Evolutionary conservation across 2,888 invertebrate species (phyloP).

Genomic region (Elgonia sp.): DNA sequence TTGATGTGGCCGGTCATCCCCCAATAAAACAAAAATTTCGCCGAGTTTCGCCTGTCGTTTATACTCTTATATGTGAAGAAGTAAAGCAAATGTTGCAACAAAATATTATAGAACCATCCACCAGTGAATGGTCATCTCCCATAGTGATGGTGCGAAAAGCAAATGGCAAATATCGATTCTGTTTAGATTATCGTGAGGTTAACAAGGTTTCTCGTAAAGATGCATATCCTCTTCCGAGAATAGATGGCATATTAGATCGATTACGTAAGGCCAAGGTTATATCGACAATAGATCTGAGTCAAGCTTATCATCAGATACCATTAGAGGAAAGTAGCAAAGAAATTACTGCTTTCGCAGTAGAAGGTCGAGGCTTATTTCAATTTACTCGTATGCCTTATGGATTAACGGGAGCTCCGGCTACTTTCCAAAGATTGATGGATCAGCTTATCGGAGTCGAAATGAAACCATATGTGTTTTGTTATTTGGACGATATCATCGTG

Average conservation of each 20-base stretch:
- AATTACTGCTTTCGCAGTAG: constrained; percentile 74
- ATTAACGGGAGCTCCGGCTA: constrained; percentile 67
- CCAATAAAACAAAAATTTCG: constrained; percentile 12
- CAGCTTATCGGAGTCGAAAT: constrained; percentile 22
- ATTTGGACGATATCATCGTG: no score
- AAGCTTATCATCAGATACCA: constrained; percentile 75
- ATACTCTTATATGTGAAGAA: neutral
- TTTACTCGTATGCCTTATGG: constrained; percentile 74
- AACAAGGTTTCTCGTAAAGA: no score
- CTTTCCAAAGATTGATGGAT: constrained; percentile 69
- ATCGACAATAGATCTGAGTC: constrained; percentile 73
- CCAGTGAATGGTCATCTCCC: no score
- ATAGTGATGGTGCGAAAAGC: constrained; percentile 18
- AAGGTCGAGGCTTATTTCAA: constrained; percentile 69
- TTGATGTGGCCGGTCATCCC: neutral
- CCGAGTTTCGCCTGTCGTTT: neutral
- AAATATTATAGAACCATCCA: constrained; percentile 48
- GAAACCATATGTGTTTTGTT: constrained; percentile 35
- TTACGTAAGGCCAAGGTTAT: constrained; percentile 67
- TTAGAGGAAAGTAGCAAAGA: constrained; percentile 58
- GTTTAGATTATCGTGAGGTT: no score
- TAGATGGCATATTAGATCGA: constrained; percentile 56
- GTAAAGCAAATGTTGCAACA: constrained; percentile 15
- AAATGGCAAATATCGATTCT: constrained; percentile 62
- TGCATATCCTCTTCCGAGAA: no score